Evolutionary conservation across 2,888 invertebrate genomes (phyloP), one percentile per base, ranked within the genome.

Genomic region (Pocota personata): DNA sequence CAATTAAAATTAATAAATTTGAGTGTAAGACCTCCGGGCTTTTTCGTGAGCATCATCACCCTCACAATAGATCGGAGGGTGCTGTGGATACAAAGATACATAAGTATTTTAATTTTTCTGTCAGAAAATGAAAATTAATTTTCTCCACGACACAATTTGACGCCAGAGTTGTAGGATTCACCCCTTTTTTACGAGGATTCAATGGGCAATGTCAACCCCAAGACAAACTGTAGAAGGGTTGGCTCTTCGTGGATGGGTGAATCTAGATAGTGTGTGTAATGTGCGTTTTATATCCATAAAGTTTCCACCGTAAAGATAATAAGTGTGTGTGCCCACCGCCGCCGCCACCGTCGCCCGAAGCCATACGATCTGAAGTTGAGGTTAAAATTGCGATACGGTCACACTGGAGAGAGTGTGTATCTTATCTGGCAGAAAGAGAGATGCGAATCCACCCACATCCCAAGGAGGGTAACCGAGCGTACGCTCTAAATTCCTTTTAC

Each of bases 1-100:
- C 89, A 89, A 91, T 91, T 91, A 90, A 91, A 91, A 91, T 91
- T 91, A 91, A 91, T 91, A 91, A 91, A 90, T 91, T 89, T 86
- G 67, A 80, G 86, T 86, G 86, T 76, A 71, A 52, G 71, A 55
- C 71, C 84, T 67, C 30, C 60, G 32, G 80, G 80, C 64, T 40
- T 40, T 67, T n/a, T 37, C 58, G n/a, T 40, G 19, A n/a, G 14
- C 19, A 32, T 48, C 75, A 30, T 52, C 46, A 69, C 60, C 55
- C 24, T 19, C 24, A 3, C 24, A 24, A 2, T 3, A 24, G 2
- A 24, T 3, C 24, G 24, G 24, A 67, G 35, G 30, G 10, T 35
- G 16, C 16, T 16, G 12, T 14, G 66, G 58, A 60, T 71, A 37
- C 60, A 72, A 55, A 21, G 50, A 73, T 79, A 73, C 73, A 50